phyloP scores from a whole-genome alignment of 2,888 invertebrate species.

The Acronicta alni region DNA sequence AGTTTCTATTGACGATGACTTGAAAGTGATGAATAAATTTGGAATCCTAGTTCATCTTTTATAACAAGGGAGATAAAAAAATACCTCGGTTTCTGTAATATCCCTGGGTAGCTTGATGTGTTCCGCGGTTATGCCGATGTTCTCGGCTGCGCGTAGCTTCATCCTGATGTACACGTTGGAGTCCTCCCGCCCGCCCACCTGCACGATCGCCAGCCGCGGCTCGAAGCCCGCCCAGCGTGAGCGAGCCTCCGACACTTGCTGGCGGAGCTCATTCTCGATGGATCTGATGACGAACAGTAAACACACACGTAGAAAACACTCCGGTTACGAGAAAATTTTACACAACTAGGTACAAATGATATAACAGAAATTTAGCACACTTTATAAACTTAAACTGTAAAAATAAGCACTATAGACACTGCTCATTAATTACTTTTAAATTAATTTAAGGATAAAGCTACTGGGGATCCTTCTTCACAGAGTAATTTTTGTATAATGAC shows the following conservation, averaged over 20 bases:
- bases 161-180: conserved; percentile 99
- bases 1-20: too few species aligned
- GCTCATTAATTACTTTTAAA: too few species aligned
- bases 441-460: too few species aligned
- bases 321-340: too few species aligned
- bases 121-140: conserved; percentile 95
- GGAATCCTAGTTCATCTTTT: too few species aligned
- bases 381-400: too few species aligned
- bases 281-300: conserved; percentile 86
- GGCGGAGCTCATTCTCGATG: conserved; percentile 91
- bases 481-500: too few species aligned
- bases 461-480: too few species aligned
- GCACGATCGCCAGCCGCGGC: conserved; percentile 96
- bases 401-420: too few species aligned
- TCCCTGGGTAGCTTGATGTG: conserved; percentile 94
- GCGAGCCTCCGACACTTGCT: conserved; percentile 90
- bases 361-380: not conserved
- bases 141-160: conserved; percentile 97
- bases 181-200: conserved; percentile 98
- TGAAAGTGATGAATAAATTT: too few species aligned
- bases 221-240: conserved; percentile 90
- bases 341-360: not conserved
- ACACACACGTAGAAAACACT: not conserved
- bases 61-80: not conserved
- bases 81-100: conserved; percentile 94